Conservation (phyloP, 1,140 invertebrate species). For the Temnothorax curvispinosus region DNA sequence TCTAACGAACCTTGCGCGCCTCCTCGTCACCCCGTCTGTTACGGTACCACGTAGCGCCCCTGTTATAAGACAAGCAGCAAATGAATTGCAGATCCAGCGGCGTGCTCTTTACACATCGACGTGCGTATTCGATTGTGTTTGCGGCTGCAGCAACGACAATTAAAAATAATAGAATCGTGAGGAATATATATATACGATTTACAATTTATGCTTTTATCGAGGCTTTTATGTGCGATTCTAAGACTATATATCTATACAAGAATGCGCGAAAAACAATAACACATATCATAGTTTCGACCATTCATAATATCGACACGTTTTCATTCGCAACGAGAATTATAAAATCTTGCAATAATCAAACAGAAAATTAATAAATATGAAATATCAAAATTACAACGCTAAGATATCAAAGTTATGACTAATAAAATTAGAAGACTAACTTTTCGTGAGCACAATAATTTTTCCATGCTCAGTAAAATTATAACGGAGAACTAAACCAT, state of each 20-base stretch:
- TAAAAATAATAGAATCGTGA: conserved; percentile 28
- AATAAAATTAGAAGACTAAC: not conserved
- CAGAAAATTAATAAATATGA: not conserved
- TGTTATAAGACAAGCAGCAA: conserved; percentile 59
- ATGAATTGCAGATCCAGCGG: conserved; percentile 63
- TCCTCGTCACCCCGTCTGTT: conserved; percentile 20
- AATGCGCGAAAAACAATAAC: not conserved
- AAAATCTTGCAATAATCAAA: not conserved
- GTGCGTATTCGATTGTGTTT: not conserved
- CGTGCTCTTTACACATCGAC: not conserved
- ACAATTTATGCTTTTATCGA: not conserved
- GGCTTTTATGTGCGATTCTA: not conserved
- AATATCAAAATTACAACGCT: not conserved
- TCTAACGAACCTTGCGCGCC: conserved; percentile 33
- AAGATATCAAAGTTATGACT: not conserved
- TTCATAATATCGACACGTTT: not conserved
- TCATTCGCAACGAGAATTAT: not conserved
- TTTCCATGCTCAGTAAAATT: not conserved
- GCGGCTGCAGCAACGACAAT: not conserved
- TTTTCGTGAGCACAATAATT: not conserved
- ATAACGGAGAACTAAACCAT: no score
- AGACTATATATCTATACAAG: not conserved
- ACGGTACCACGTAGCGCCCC: conserved; percentile 23
- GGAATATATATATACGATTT: not conserved
- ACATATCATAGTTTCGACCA: not conserved